Evolutionary conservation across 2,113 vertebrate genomes (phyloP), one percentile per base, ranked within the genome.

Genomic region (Channa maculata): DNA sequence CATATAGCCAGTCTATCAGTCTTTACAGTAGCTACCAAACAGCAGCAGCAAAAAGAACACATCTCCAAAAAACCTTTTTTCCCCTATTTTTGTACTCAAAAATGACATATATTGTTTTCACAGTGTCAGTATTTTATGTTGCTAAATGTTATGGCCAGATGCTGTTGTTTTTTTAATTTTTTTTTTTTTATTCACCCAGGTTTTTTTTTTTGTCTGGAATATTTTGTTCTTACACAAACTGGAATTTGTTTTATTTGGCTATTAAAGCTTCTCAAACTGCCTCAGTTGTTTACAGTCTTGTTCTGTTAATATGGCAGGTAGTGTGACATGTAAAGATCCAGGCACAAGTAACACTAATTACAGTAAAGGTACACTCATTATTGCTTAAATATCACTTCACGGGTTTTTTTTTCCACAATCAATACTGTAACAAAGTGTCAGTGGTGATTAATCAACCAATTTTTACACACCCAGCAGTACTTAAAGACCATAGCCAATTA

Each of bases 1-100:
- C 24, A 11, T 10, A 33, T 6, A 64, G 49, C 5, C 43, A 61
- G 24, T 24, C 24, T 52, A n/a, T n/a, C n/a, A n/a, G n/a, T 58
- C 37, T 60, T 0, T 11, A 70, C 14, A 61, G 75, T 75, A 79
- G 68, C 75, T 49, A 37, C 15, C 65, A 64, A 15, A 60, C 49
- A 86, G 2, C 79, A 80, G n/a, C 70, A 74, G 69, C 51, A 65
- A 39, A 48, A 51, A 12, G 38, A 66, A 51, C 61, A 49, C 34
- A 60, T 75, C 62, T 69, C 13, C 3, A 71, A 44, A 71, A 15
- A 61, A 64, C n/a, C 75, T 57, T 69, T 65, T 71, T 79, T 70
- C 53, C 52, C 33, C 65, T 92, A 91, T 92, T 92, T 92, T 92
- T 92, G 14, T 93, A 91, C 59, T 75, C 6, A n/a, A 57, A 13